phyloP scores from a whole-genome alignment of 1,140 invertebrate species.

The Hypsibius dujardini region DNA sequence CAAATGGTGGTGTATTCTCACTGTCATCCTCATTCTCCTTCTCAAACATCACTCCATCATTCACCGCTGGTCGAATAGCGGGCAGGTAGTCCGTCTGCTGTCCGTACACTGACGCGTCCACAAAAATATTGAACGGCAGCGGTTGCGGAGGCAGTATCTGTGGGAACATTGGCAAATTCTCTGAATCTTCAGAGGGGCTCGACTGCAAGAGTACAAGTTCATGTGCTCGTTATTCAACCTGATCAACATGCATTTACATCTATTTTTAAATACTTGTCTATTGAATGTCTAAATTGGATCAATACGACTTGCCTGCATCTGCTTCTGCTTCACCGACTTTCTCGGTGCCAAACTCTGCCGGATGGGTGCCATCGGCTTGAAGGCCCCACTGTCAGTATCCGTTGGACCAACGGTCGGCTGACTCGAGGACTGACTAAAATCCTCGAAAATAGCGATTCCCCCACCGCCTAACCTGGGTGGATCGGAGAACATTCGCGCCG shows the following conservation, averaged over 20 bases:
- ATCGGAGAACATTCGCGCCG: neutral
- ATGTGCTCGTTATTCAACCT: too few relatives aligned
- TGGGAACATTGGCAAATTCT: neutral
- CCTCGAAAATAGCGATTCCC: too few relatives aligned
- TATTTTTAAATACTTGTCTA: too few relatives aligned
- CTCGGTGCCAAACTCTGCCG: neutral
- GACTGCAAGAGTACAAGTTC: neutral
- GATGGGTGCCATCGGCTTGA: neutral
- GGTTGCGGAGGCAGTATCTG: neutral
- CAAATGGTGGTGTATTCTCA: slow-evolving; percentile 5
- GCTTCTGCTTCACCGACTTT: neutral
- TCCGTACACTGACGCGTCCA: neutral
- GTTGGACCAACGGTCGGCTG: neutral
- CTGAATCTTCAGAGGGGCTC: neutral
- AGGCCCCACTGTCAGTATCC: neutral
- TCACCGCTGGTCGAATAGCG: neutral
- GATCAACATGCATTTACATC: too few relatives aligned
- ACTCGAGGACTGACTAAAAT: neutral
- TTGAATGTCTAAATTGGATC: too few relatives aligned
- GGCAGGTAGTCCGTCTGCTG: neutral
- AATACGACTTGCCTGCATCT: neutral
- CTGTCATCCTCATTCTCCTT: neutral
- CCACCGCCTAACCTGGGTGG: too few relatives aligned
- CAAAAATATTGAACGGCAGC: neutral
- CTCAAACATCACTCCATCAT: neutral